Evolutionary conservation across 2,797 vertebrate genomes (phyloP), one percentile per base, ranked within the genome.

Genomic region (Epinephelus awoara): DNA sequence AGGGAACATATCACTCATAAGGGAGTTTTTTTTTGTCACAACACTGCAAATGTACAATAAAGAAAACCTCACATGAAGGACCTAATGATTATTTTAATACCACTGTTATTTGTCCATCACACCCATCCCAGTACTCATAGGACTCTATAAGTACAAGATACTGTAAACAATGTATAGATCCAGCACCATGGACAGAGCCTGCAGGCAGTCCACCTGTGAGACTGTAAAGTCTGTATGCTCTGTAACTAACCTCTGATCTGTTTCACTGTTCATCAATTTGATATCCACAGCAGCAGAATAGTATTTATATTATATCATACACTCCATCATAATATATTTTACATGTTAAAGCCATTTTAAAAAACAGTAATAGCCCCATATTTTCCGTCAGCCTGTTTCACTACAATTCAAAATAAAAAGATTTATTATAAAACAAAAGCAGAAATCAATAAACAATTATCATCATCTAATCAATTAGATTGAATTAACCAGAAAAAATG

Each of bases 171-270:
- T n/a, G 62, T 82, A 77, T 58, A 52, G 55, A 77, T 87, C 69
- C 74, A 83, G 90, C 85, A 90, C 85, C 84, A 85, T 65, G 82
- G 88, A 90, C 89, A 91, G 90, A 86, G 79, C 10, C 62, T 25
- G 42, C 44, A 52, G n/a, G 71, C 38, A 3, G 47, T 34, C 29
- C 11, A 67, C 40, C 65, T 56, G 29, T 18, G 29, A 66, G 21
- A 38, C 4, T 44, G 42, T 49, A 27, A 23, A 66, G 21, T 38
- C 5, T 44, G 34, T 49, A 27, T 2, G 15, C 19, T 38, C 54
- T 58, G 72, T 21, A 25, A 40, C 62, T 63, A 59, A 46, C 69
- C 40, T 46, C 55, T 63, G 44, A 51, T 54, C 56, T 29, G 2
- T 46, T 40, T 23, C 13, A 25, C 14, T 59, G 19, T 15, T 38